Base-by-base conservation (phyloP, 2,888 invertebrate species). In the Arenicola marina region DNA sequence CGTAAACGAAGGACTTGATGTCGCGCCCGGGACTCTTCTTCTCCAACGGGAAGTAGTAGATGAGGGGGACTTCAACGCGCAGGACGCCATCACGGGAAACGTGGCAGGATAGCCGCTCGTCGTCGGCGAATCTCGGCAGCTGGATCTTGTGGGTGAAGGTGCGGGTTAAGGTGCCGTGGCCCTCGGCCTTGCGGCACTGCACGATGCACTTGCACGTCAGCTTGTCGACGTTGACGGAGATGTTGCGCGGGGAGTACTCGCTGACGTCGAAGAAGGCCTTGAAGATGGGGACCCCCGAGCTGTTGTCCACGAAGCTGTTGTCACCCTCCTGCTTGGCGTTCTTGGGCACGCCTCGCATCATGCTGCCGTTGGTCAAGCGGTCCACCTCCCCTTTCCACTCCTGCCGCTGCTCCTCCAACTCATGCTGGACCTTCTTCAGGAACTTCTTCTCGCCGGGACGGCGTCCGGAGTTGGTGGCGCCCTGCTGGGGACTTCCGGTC, bases 51-150 rank as follows among this genome's bases (percentile, higher is more conserved):
- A 72, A 72, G 43, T 72, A 67, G 57, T 65, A 72, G 38, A 72
- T 45, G n/a, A 72, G 66, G 4, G 72, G 72, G 7, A 72, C 67
- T 43, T 68, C 68, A 7, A 71, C 56, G 29, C 63, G 66, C 11
- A 71, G 60, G 21, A 66, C 53, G 0, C 72, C 72, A 4, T 59
- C 59, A 26, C 53, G 54, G 59, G 59, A 65, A 45, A 72, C 44
- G 11, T 53, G 38, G 11, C 65, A 63, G 18, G 57, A 46, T 51
- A 72, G 51, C 21, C 51, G 43, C 18, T 56, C 54, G 21, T 70
- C 68, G 38, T 72, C 72, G 3, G 72, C 65, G 51, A 59, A 69
- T 4, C 65, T 24, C 4, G 69, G 69, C 31, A 69, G 63, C 21
- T 45, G 43, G 3, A 68, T 63, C 43, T 68, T 69, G 38, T 68